Evolutionary conservation across 1,140 invertebrate genomes (phyloP), one percentile per base, ranked within the genome.

Genomic region (Piezodorus guildinii): DNA sequence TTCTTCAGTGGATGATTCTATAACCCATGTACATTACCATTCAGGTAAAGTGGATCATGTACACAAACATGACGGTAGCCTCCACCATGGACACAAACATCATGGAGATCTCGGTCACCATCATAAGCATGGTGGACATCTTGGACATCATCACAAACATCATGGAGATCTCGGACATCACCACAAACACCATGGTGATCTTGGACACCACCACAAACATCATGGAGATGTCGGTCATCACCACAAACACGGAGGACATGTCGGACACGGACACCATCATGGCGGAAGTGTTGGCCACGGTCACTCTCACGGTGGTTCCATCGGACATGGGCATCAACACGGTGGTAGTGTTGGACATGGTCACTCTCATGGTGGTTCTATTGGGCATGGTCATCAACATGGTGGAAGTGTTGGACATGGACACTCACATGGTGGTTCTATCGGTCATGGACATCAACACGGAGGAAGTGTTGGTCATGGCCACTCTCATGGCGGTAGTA

Each of bases 21-120:
- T 60, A 25, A 62, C 60, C 21, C 62, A 63, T 49, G 62, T 62
- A 46, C 62, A 56, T 27, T 61, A 46, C 60, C 39, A 61, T 49
- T 44, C 45, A 62, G 62, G 27, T 17, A 62, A 44, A 65, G 21
- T 43, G 17, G 45, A 30, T 44, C 45, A 65, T 62, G 44, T 39
- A 46, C 54, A 65, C 45, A 61, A 52, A 62, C 45, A 65, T 45
- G 60, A 34, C 21, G 58, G 58, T 17, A 25, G 30, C 9, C 58
- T 60, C 8, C n/a, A 43, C 5, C 58, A 60, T 14, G 58, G 58
- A 39, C 58, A 60, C 30, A 60, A 60, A 43, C 58, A 60, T 30
- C 15, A 34, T 14, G 58, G 58, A 17, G 25, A 60, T 16, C n/a
- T 60, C 23, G 58, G 58, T 30, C 39, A 65, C 45, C 17, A 19